Evolutionary conservation across 1,140 invertebrate species (phyloP).

Genomic region (Caenorhabditis inopinata): DNA sequence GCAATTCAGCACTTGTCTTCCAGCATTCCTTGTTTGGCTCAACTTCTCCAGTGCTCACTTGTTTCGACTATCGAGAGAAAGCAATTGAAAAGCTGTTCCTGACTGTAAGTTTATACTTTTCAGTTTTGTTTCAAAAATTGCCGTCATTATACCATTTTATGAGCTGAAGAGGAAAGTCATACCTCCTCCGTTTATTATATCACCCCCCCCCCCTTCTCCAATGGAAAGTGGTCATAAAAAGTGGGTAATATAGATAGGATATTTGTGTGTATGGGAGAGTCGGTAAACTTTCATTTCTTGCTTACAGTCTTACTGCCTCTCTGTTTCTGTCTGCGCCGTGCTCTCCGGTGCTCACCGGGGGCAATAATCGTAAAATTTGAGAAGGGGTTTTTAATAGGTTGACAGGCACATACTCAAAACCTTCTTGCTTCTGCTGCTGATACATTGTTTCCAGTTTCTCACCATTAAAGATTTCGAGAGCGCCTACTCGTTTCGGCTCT

Average conservation of each 20-base stretch:
- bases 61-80: no score
- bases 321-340: neutral
- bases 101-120: neutral
- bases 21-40: no score
- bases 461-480: neutral
- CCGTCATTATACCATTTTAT: constrained; percentile 1
- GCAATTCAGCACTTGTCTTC: no score
- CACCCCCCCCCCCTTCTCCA: neutral
- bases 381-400: constrained; percentile 18
- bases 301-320: neutral
- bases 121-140: neutral
- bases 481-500: neutral
- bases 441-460: neutral
- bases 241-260: constrained; percentile 34
- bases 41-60: no score
- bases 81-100: no score
- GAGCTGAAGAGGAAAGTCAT: constrained; percentile 12
- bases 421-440: no score
- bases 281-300: constrained; percentile 17
- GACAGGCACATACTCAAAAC: constrained; percentile 9
- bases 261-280: constrained; percentile 29
- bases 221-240: constrained; percentile 24
- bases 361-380: constrained; percentile 29
- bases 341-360: constrained; percentile 20
- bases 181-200: constrained; percentile 30